phyloP scores from a whole-genome alignment of 2,888 invertebrate species.

The Scaptomyza cyrtandrae region DNA sequence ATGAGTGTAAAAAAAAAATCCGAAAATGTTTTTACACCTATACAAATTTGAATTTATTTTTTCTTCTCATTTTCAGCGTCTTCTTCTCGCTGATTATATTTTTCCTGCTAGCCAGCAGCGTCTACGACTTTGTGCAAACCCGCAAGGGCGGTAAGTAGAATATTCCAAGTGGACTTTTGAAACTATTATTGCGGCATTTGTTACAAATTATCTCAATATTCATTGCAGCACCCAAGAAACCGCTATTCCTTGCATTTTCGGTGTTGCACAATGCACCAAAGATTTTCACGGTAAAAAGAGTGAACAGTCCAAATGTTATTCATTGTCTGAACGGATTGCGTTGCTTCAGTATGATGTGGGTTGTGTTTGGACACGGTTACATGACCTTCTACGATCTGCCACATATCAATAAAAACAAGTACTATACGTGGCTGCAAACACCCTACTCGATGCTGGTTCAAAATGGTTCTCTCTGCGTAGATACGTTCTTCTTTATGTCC shows the following conservation, averaged over 20 bases:
- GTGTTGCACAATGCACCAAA: slow-evolving; percentile 84
- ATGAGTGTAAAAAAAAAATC: no score
- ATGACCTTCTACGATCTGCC: slow-evolving; percentile 83
- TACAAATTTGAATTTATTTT: no score
- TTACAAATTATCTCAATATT: background rate
- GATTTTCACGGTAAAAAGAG: slow-evolving; percentile 82
- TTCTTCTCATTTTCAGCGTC: slow-evolving; percentile 52
- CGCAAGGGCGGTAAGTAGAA: slow-evolving; percentile 76
- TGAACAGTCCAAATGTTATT: slow-evolving; percentile 83
- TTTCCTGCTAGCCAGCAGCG: slow-evolving; percentile 77
- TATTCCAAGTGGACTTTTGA: background rate
- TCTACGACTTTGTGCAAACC: slow-evolving; percentile 80
- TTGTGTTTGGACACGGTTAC: slow-evolving; percentile 84
- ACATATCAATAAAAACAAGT: slow-evolving; percentile 78
- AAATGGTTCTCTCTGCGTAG: slow-evolving; percentile 86
- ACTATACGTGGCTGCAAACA: slow-evolving; percentile 81
- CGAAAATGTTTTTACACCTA: no score
- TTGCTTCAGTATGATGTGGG: slow-evolving; percentile 85
- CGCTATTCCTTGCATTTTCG: slow-evolving; percentile 82
- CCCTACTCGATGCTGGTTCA: slow-evolving; percentile 83
- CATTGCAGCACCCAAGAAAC: slow-evolving; percentile 68
- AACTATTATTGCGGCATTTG: background rate
- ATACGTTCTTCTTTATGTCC: slow-evolving; percentile 88
- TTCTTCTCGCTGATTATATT: slow-evolving; percentile 78
- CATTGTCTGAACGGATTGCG: slow-evolving; percentile 85